Percentiles rank a stretch among this genome's conserved stretches.
phyloP scores from a whole-genome alignment of 2,888 invertebrate species.

The Ptilodon capucinus region DNA sequence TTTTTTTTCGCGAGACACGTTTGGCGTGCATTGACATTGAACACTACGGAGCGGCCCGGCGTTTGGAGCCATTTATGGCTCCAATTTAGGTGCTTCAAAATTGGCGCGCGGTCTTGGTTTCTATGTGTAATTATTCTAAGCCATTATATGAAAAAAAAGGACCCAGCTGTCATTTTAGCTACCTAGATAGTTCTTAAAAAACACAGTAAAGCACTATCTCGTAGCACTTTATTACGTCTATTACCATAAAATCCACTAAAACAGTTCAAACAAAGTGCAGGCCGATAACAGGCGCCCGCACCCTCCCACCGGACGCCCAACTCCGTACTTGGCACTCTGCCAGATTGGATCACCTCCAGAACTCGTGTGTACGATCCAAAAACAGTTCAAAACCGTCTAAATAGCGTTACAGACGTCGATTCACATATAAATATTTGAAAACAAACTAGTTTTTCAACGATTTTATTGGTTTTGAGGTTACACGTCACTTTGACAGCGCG shows the following conservation, averaged over 20 bases:
- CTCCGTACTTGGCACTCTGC: slow-evolving; percentile 82
- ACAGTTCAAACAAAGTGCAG: slow-evolving; percentile 6
- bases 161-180: no score
- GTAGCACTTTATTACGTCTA: no score
- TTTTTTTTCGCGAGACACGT: no score
- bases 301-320: slow-evolving; percentile 46
- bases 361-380: slow-evolving; percentile 35
- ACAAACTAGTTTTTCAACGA: slow-evolving; percentile 16
- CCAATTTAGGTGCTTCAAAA: no score
- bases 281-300: slow-evolving; percentile 20
- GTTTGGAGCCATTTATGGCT: no score
- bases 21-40: no score
- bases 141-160: no score
- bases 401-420: slow-evolving; percentile 54
- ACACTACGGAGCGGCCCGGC: no score
- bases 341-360: slow-evolving; percentile 74
- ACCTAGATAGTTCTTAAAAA: neutral
- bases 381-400: slow-evolving; percentile 60
- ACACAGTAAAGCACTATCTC: no score
- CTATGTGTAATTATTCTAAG: no score
- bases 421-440: slow-evolving; percentile 27
- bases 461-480: slow-evolving; percentile 34
- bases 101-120: no score
- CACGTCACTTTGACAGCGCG: slow-evolving; percentile 37
- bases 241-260: neutral